Conservation (phyloP, 2,888 invertebrate genomes). For the Amaurobius ferox region DNA sequence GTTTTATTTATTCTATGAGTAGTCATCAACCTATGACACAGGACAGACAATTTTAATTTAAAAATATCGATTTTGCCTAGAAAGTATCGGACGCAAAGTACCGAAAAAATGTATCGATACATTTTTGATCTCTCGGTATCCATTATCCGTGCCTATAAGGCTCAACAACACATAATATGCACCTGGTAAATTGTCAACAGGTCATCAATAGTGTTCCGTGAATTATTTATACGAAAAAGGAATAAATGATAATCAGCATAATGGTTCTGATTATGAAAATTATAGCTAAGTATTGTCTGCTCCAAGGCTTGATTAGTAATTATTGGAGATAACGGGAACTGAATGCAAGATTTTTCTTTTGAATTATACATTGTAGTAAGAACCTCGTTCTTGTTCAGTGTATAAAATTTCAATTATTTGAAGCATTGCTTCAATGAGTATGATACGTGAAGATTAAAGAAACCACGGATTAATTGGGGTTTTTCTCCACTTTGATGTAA, state of each 20-base stretch:
- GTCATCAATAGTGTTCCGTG: background rate
- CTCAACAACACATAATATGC: too few relatives aligned
- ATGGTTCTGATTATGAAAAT: conserved; percentile 56
- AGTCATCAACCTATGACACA: too few relatives aligned
- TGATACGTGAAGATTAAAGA: conserved; percentile 25
- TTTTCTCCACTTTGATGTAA: background rate
- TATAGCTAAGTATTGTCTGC: conserved; percentile 16
- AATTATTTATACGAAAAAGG: conserved; percentile 38
- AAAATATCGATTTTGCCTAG: too few relatives aligned
- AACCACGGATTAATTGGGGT: conserved; percentile 28
- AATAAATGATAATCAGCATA: conserved; percentile 4
- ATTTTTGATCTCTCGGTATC: too few relatives aligned
- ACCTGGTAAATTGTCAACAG: background rate
- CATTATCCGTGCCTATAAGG: too few relatives aligned
- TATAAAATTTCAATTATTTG: conserved; percentile 32
- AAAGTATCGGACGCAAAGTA: too few relatives aligned
- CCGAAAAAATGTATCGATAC: too few relatives aligned
- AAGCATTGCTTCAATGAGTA: background rate
- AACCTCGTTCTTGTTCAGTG: background rate
- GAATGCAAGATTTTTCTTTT: background rate
- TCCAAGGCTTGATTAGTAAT: conserved; percentile 35
- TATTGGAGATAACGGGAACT: conserved; percentile 30
- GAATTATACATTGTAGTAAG: conserved; percentile 19
- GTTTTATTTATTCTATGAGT: too few relatives aligned
- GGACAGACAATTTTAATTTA: too few relatives aligned